Conservation (phyloP, 2,888 invertebrate species). For the Drosophila silvestris region DNA sequence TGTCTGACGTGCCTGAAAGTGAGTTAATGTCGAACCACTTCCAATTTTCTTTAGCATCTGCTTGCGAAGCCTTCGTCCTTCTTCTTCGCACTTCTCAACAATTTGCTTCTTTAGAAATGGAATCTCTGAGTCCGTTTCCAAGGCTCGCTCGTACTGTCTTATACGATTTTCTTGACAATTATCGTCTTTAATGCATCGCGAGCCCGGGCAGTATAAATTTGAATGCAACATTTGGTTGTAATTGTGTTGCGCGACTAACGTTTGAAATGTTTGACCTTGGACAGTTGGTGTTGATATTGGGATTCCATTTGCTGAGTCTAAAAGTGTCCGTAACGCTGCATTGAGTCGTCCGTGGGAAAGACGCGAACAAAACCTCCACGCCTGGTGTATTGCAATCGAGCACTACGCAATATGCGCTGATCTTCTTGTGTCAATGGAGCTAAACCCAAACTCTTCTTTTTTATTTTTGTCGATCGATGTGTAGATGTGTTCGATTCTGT, state of each 20-base stretch:
- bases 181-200: constrained; percentile 61
- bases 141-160: constrained; percentile 85
- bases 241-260: constrained; percentile 88
- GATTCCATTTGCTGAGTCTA: constrained; percentile 91
- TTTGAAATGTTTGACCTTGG: constrained; percentile 87
- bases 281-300: constrained; percentile 89
- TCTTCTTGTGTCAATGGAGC: constrained; percentile 90
- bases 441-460: constrained; percentile 55
- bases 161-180: constrained; percentile 85
- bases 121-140: constrained; percentile 79
- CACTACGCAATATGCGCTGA: constrained; percentile 90
- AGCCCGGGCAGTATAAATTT: constrained; percentile 89
- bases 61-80: constrained; percentile 81
- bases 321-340: constrained; percentile 93
- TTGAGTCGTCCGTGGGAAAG: constrained; percentile 95
- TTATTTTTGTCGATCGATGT: constrained; percentile 47
- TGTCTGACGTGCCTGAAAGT: constrained; percentile 89
- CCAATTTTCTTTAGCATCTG: constrained; percentile 86
- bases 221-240: constrained; percentile 91
- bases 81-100: constrained; percentile 83
- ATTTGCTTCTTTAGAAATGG: constrained; percentile 82
- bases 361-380: constrained; percentile 95
- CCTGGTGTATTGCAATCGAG: constrained; percentile 92
- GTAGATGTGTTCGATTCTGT: constrained; percentile 86
- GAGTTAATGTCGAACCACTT: constrained; percentile 88